Evolutionary conservation across 2,797 vertebrate genomes (phyloP), one percentile per base, ranked within the genome.

Genomic region (Cuniculus paca): DNA sequence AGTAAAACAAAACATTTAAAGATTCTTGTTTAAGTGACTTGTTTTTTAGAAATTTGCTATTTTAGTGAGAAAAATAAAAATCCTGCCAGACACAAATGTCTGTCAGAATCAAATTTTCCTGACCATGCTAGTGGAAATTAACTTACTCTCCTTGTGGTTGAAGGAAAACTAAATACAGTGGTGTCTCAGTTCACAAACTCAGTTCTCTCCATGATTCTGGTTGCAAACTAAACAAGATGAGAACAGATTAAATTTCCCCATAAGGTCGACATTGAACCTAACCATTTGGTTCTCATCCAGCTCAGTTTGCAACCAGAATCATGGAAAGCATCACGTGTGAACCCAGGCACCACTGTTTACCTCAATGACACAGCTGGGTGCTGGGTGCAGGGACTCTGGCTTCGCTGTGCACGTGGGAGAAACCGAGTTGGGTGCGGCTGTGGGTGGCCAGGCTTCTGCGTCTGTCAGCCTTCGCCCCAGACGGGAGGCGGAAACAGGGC

Each of bases 81-180:
- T 95, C 34, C 78, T 79, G 39, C 42, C 52, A 85, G 58, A 90
- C 17, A 17, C 6, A 68, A 68, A 45, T 91, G 10, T 74, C 36
- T 91, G 1, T 91, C 5, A 50, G 85, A 96, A 94, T 65, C n/a
- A 86, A 68, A 68, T 77, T 14, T 94, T 68, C 83, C 52, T 48
- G 31, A 54, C 77, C 75, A 36, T 94, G 12, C 78, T 82, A 75
- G 56, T 20, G n/a, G 28, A 90, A 48, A n/a, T 78, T 54, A 83
- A 83, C 39, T 88, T 65, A 54, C 77, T 65, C 81, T 58, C 6
- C 22, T 72, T 82, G 0, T 70, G n/a, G 60, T 58, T 60, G 89
- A 61, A 92, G 58, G 24, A 96, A 92, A 92, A 86, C 24, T 48
- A 28, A 74, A 26, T 28, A 26, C 39, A 74, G 39, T 74, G 39